Base-by-base conservation (phyloP, 2,797 vertebrate species). In the Protonibea diacanthus region DNA sequence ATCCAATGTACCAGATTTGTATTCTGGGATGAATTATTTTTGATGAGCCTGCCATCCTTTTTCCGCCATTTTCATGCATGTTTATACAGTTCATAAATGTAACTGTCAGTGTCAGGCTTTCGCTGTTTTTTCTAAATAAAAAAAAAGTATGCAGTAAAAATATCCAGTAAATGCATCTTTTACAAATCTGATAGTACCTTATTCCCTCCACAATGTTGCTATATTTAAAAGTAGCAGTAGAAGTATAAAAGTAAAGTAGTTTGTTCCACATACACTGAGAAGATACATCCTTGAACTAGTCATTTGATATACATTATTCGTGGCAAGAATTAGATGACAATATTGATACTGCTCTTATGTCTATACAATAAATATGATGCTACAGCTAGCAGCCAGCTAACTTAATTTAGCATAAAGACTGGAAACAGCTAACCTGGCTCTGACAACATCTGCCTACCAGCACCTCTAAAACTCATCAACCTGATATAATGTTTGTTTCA, bases 1-100 rank as follows among this genome's bases (percentile, higher is more conserved):
- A 94, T 92, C 89, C 89, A 88, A 67, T 90, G 89, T 83, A 86
- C 64, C 83, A 75, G 68, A 80, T 84, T 84, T 85, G 83, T 86
- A 83, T 88, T 91, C 81, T 87, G 89, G 80, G 56, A 77, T 86
- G 86, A 91, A 84, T 88, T 84, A 72, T 86, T 86, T 91, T 86
- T 84, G 85, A 89, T 87, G 86, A 78, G 72, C 45, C 79, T 86
- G 85, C 51, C 87, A 78, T 73, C 33, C 48, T 33, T 38, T 86
- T 85, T 66, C 75, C 27, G 12, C 76, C 81, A 73, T 77, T 87
- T 89, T 84, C 82, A 86, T 61, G 76, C 82, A 62, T 88, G 78
- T 89, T 92, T 86, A 62, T 82, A 27, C 49, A 42, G 45, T 79
- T 53, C 57, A 56, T 84, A 71, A 86, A 86, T 82, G 76, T 78